These are phyloP conservation scores for Corynorhinus townsendii DNA, from an alignment of 2,113 vertebrate species.

Conservation along the genomic window DNA sequence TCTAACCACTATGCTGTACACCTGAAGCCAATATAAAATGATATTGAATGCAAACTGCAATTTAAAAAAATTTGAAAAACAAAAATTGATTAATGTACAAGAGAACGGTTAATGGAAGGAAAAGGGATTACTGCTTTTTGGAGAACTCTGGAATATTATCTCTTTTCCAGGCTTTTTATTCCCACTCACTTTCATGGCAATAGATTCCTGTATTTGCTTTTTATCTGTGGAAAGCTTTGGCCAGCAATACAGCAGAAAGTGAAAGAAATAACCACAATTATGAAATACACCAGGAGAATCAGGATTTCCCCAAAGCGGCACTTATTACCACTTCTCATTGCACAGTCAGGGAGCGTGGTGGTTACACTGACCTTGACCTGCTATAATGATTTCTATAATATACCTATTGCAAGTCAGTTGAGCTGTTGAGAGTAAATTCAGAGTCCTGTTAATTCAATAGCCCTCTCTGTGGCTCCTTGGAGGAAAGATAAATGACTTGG, in stretches of 20 bases:
- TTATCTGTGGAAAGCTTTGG: not conserved
- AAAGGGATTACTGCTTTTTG: not conserved
- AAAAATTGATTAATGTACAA: not conserved
- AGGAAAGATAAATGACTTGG: not conserved
- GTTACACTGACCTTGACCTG: not conserved
- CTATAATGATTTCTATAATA: not conserved
- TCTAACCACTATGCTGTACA: not conserved
- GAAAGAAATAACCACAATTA: not conserved
- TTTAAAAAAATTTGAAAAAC: not conserved
- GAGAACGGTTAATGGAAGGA: not conserved
- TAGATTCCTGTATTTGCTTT: not conserved
- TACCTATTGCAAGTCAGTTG: not conserved
- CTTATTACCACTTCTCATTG: not conserved
- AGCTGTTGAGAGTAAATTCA: not conserved
- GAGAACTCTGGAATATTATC: not conserved
- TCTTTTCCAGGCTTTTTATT: not conserved
- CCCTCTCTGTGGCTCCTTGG: not conserved
- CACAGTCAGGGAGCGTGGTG: accelerated
- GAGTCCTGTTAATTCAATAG: not conserved
- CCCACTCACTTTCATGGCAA: not conserved
- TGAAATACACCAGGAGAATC: not conserved
- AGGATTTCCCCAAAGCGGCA: not conserved
- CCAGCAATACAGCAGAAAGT: not conserved
- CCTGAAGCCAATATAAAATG: not conserved
- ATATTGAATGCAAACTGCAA: not conserved